Base-by-base conservation (phyloP, 2,888 invertebrate genomes). In the Selenia dentaria region DNA sequence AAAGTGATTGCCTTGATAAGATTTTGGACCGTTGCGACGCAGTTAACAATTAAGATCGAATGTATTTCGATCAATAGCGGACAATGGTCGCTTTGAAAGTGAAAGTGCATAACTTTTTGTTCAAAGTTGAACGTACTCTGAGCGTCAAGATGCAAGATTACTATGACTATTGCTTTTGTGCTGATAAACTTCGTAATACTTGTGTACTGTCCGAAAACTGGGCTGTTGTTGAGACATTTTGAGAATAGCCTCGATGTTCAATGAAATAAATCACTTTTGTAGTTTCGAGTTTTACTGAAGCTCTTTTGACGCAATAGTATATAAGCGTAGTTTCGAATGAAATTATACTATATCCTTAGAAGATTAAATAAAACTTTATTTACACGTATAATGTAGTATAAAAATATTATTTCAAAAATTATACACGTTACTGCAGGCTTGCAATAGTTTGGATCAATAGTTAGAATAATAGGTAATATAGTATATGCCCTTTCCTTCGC, bases 101-200 rank as follows among this genome's bases (percentile, higher is more conserved):
- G 86, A 87, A 87, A 87, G 86, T 70, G 32, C 34, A 51, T 54
- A 6, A 43, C 50, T 52, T 48, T 57, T 56, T 64, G 50, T 62
- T 49, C 52, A 55, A 63, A 77, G 76, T 79, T 79, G 73, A 83
- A 79, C 60, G 80, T 62, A 60, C 72, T 56, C 28, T 16, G 27
- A 48, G 67, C 68, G 62, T 57, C 53, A 61, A 62, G 59, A 63
- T 64, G 56, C 53, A 61, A 62, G 59, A 63, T 64, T 64, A 62
- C 47, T 47, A 29, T 32, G 57, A 55, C 70, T 54, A 52, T 54
- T 48, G 37, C 51, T 48, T 54, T 39, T 13, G 36, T 11, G 40
- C 25, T 46, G 40, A 49, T 60, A 59, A 62, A 51, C 57, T 54
- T 54, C 64, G 67, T 62, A 68, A 69, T 56, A 59, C 50, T 58